A percentile compares a stretch with the other conserved stretches of the same genome.
Conservation (phyloP, 2,113 vertebrate species). For the Archilochus colubris region DNA sequence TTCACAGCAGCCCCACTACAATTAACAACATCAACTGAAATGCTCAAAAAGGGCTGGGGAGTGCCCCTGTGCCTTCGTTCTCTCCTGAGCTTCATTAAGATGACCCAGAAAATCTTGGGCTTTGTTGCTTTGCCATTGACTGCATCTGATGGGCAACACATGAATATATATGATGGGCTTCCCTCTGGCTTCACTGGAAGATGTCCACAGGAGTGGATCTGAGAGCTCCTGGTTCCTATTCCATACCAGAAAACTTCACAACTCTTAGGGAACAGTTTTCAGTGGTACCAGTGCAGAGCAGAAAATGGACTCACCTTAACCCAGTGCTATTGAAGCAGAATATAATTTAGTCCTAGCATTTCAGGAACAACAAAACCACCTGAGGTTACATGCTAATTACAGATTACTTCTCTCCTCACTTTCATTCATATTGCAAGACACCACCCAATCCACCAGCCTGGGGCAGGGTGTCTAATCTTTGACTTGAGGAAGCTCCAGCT, state of each 20-base stretch:
- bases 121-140: background rate
- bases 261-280: background rate
- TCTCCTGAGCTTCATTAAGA: background rate
- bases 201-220: background rate
- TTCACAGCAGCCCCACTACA: background rate
- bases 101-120: background rate
- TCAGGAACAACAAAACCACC: conserved; percentile 6
- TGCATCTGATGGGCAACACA: background rate
- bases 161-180: background rate
- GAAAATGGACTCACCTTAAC: background rate
- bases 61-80: fast-evolving
- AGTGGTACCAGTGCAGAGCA: background rate
- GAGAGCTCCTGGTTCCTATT: background rate
- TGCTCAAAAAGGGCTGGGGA: background rate
- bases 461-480: background rate
- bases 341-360: background rate
- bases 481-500: background rate
- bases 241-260: background rate
- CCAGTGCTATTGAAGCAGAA: background rate
- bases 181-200: background rate
- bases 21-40: background rate
- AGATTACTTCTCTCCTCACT: background rate
- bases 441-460: background rate
- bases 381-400: background rate
- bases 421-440: background rate